Base-by-base conservation (phyloP, 2,113 vertebrate genomes). In the Thunnus maccoyii region DNA sequence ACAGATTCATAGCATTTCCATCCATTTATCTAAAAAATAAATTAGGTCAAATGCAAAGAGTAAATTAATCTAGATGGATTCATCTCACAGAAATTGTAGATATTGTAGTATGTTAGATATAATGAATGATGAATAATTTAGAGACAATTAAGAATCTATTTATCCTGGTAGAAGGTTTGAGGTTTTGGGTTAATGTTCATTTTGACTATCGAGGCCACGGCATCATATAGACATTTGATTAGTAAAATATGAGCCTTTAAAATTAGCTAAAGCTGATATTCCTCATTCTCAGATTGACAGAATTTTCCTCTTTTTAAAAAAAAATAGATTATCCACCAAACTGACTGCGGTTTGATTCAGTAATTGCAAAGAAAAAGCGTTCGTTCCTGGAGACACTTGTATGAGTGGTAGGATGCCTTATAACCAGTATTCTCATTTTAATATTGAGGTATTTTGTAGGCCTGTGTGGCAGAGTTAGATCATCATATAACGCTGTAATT, bases 341-440 rank as follows among this genome's bases (percentile, higher is more conserved):
- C 15, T 4, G 3, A 12, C 5, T 10, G 8, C 27, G 36, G 4
- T 17, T 72, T 46, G 47, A 61, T 9, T 27, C 2, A 74, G 10
- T 12, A 56, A 58, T 50, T n/a, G 5, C 44, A 54, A 69, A 69
- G 10, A 17, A 62, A 20, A 55, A 71, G 36, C 17, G 10, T 2
- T 1, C n/a, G n/a, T 56, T 32, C 16, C 3, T 18, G 6, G 36
- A 16, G 36, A 74, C 80, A 74, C 73, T 81, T 81, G 80, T 84
- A 20, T 41, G 74, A 78, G 64, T 51, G 48, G 3, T 1, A 6
- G 41, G 3, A 20, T 13, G 9, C 13, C 3, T 25, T 5, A 47
- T 70, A 58, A 14, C 10, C 3, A 36, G 11, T 47, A 36, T 41
- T 3, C 10, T 0, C 5, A 27, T 25, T 55, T 27, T 5, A 47